A percentile compares a stretch with the other conserved stretches of the same genome.
phyloP scores from a whole-genome alignment of 1,140 invertebrate species.

The Agrypnia vestita region DNA sequence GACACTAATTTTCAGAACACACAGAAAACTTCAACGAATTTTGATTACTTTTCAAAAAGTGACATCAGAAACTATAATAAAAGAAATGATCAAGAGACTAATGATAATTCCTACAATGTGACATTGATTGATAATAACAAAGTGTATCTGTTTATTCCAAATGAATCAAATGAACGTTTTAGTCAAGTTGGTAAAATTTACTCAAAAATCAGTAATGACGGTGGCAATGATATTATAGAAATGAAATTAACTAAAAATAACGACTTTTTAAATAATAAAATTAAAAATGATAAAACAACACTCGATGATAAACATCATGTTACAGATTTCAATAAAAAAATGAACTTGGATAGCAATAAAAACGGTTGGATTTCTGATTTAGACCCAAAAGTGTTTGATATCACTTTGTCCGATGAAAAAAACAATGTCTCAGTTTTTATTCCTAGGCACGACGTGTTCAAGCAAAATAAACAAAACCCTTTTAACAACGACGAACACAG shows the following conservation, averaged over 20 bases:
- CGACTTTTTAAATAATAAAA: no score
- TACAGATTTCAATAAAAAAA: no score
- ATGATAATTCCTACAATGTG: neutral
- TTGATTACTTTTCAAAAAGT: neutral
- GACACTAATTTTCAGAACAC: neutral
- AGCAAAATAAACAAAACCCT: neutral
- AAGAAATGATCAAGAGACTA: no score
- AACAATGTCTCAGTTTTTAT: slow-evolving; percentile 30
- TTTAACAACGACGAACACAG: neutral
- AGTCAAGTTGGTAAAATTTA: neutral
- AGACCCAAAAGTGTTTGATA: slow-evolving; percentile 19
- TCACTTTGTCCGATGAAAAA: slow-evolving; percentile 31
- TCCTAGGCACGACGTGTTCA: neutral
- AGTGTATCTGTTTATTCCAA: slow-evolving; percentile 14
- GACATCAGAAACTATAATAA: neutral
- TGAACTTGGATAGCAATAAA: no score
- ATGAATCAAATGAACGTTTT: neutral
- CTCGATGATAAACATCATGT: no score
- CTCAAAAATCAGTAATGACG: neutral
- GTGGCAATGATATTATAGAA: no score
- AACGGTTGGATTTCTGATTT: neutral
- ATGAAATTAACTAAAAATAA: no score
- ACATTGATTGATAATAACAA: slow-evolving; percentile 2
- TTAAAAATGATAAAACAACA: no score
- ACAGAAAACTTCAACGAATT: neutral